phyloP scores from a whole-genome alignment of 2,797 vertebrate genomes.

The Psittacula derbiana region DNA sequence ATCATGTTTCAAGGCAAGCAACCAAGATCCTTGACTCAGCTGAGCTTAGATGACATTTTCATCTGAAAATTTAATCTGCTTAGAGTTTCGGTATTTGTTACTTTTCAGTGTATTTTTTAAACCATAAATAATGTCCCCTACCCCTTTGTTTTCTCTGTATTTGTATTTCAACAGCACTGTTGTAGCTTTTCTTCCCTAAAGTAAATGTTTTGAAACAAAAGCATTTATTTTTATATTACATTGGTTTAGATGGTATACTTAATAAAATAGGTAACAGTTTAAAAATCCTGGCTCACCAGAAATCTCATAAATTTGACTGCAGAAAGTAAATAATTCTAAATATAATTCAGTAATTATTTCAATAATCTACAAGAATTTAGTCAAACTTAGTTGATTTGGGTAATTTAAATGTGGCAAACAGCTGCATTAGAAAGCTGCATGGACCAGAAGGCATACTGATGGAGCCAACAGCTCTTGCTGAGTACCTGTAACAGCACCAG shows the following conservation, averaged over 20 bases:
- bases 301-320: fast-evolving
- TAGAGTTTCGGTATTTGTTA: neutral
- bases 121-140: neutral
- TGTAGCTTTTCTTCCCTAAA: neutral
- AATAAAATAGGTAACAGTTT: neutral
- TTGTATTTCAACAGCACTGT: neutral
- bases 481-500: neutral
- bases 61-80: slow-evolving; percentile 57
- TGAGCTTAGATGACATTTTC: slow-evolving; percentile 39
- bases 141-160: neutral
- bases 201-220: neutral
- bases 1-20: slow-evolving; percentile 56
- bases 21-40: slow-evolving; percentile 32
- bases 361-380: neutral
- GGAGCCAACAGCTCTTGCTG: neutral
- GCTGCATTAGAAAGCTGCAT: neutral
- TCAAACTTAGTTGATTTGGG: neutral
- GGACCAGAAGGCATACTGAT: neutral
- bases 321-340: neutral
- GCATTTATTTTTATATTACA: neutral
- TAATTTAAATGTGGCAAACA: neutral
- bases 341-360: neutral
- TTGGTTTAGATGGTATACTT: neutral
- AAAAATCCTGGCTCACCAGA: neutral
- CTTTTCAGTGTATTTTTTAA: slow-evolving; percentile 3